Evolutionary conservation across 2,797 vertebrate species (phyloP).

Genomic region (Pangasius mekongensis): DNA sequence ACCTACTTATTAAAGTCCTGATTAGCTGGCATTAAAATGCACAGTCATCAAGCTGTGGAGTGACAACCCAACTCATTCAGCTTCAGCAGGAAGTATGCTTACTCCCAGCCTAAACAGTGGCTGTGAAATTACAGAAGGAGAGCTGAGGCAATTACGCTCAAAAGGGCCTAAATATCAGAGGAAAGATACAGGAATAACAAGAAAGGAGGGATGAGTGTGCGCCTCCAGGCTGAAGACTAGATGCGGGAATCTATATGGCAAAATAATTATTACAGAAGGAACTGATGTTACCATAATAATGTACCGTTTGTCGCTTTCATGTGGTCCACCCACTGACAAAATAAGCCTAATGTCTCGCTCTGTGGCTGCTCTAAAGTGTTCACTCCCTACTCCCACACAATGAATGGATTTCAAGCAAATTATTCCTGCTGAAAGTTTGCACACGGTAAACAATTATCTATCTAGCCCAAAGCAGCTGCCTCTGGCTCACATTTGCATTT

Average conservation of each 20-base stretch:
- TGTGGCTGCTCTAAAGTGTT: conserved; percentile 68
- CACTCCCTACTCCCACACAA: conserved; percentile 69
- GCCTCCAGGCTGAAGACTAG: conserved; percentile 65
- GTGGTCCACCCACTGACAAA: conserved; percentile 77
- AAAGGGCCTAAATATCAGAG: conserved; percentile 64
- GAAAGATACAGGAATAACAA: conserved; percentile 61
- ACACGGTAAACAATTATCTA: conserved; percentile 81
- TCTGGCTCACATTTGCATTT: conserved; percentile 37
- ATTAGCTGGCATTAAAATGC: background rate
- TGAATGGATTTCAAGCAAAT: conserved; percentile 75
- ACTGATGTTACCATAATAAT: conserved; percentile 78
- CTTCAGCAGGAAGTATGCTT: conserved; percentile 26
- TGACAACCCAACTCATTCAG: background rate
- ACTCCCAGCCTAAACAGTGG: conserved; percentile 40
- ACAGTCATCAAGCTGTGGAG: conserved; percentile 13
- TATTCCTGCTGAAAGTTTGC: conserved; percentile 75
- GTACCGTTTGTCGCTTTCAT: conserved; percentile 77
- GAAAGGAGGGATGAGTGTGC: conserved; percentile 42
- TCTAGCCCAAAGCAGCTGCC: conserved; percentile 71
- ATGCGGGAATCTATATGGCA: conserved; percentile 70
- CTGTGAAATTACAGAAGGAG: conserved; percentile 63
- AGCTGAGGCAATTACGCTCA: conserved; percentile 70
- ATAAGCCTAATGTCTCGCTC: conserved; percentile 75
- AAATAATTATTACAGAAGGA: conserved; percentile 75
- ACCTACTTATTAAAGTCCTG: background rate